Percentiles rank a stretch among this genome's conserved stretches.
Conservation (phyloP, 2,888 invertebrate species). For the Plagiodera versicolora region DNA sequence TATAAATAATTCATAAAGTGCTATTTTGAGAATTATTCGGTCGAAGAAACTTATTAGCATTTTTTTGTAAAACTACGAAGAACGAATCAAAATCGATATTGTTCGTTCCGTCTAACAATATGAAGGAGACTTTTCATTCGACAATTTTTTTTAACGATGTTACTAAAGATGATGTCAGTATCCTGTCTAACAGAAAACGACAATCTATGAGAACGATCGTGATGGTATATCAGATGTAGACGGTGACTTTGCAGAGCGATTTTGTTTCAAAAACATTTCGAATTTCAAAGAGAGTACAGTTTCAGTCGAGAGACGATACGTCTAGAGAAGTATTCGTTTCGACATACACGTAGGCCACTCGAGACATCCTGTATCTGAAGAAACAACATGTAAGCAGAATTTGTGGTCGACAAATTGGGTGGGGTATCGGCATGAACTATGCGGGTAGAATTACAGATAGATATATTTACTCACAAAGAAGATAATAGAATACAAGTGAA, state of each 20-base stretch:
- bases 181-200: constrained; percentile 17
- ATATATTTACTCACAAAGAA: too few relatives aligned
- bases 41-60: too few relatives aligned
- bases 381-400: background rate
- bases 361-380: constrained; percentile 13
- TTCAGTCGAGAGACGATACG: background rate
- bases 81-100: too few relatives aligned
- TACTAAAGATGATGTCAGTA: too few relatives aligned
- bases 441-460: too few relatives aligned
- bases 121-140: background rate
- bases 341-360: constrained; percentile 1
- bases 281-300: constrained; percentile 1
- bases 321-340: constrained; percentile 5
- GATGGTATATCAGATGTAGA: constrained; percentile 6
- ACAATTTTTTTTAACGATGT: background rate
- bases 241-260: constrained; percentile 3
- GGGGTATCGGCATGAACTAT: too few relatives aligned
- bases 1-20: too few relatives aligned
- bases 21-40: too few relatives aligned
- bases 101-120: too few relatives aligned
- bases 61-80: too few relatives aligned
- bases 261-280: background rate
- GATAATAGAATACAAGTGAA: too few relatives aligned
- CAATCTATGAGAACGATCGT: background rate
- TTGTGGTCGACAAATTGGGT: background rate